A percentile compares a stretch with the other conserved stretches of the same genome.
Conservation (phyloP, 2,113 vertebrate genomes). For the Entomyzon cyanotis region DNA sequence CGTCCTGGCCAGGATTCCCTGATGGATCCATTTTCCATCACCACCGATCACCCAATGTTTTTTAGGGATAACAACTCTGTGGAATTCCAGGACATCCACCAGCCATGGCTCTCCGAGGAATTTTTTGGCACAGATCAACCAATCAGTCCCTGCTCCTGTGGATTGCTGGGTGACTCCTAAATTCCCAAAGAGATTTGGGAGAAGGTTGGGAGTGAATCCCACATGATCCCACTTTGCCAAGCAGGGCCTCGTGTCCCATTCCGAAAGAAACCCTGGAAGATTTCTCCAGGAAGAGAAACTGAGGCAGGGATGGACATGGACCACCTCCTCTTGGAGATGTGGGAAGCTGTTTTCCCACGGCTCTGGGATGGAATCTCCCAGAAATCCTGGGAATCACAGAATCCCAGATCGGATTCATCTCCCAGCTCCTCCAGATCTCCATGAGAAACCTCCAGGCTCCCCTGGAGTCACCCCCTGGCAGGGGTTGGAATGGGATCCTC, state of each 20-base stretch:
- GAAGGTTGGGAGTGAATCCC: background rate
- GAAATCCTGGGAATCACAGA: background rate
- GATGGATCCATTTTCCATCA: background rate
- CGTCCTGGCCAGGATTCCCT: background rate
- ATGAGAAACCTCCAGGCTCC: background rate
- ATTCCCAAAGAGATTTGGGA: background rate
- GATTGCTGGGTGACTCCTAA: background rate
- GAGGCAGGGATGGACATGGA: background rate
- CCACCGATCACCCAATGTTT: fast-evolving
- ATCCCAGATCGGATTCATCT: background rate
- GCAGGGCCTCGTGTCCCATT: background rate
- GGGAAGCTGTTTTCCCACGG: background rate
- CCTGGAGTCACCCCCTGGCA: background rate
- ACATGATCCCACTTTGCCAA: background rate
- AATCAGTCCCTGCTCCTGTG: fast-evolving
- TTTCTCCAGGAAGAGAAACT: background rate
- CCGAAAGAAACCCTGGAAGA: background rate
- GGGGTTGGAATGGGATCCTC: background rate
- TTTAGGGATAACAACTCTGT: fast-evolving
- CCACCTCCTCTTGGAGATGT: background rate
- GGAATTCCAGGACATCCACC: background rate
- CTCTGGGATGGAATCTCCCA: background rate
- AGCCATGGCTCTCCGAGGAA: background rate
- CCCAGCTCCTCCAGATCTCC: background rate
- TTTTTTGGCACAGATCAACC: background rate